Evolutionary conservation across 2,888 invertebrate species (phyloP), one percentile per base, ranked within the genome.

Genomic region (Apodemia duryi): DNA sequence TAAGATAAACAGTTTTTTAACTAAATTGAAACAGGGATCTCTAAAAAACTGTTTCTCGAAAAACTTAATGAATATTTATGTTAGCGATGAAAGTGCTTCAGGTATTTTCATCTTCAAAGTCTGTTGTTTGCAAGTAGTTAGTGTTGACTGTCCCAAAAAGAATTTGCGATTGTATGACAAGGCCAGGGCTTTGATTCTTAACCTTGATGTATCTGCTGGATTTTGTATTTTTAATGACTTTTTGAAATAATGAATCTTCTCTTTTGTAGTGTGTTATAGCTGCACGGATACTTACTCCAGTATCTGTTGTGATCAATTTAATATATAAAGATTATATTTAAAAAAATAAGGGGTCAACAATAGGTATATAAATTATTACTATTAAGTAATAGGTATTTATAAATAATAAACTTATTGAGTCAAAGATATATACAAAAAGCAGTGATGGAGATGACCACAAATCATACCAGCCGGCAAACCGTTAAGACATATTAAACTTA

Each of bases 111-210:
- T 57, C 57, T 57, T 29, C 10, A 35, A 13, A 13, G 6, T 11
- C 32, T 35, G 32, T 57, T 57, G 57, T 57, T 57, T 57, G 35
- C 57, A 32, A 32, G 57, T 57, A 57, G 57, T 57, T 57, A 57
- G 57, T 57, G 57, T 29, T 51, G 51, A 21, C 51, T 35, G 57
- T 35, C 32, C 32, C 35, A 32, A 57, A 57, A 57, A 57, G 11
- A 57, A 11, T 32, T 57, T 57, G 6, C 11, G 6, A 32, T 57
- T 57, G 32, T 32, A 32, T 5, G 32, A 32, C 11, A 57, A 57
- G 57, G 57, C 35, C 57, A 57, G 35, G 57, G 29, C 57, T 13
- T 49, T 49, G 13, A 11, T 32, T 57, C 57, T 57, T 32, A 35
- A 57, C 32, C 57, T 29, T 57, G 57, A n/a, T 49, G 13, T 57